A percentile compares a stretch with the other conserved stretches of the same genome.
Evolutionary conservation across 2,113 vertebrate species (phyloP).

Genomic region (Pycnonotus jocosus): DNA sequence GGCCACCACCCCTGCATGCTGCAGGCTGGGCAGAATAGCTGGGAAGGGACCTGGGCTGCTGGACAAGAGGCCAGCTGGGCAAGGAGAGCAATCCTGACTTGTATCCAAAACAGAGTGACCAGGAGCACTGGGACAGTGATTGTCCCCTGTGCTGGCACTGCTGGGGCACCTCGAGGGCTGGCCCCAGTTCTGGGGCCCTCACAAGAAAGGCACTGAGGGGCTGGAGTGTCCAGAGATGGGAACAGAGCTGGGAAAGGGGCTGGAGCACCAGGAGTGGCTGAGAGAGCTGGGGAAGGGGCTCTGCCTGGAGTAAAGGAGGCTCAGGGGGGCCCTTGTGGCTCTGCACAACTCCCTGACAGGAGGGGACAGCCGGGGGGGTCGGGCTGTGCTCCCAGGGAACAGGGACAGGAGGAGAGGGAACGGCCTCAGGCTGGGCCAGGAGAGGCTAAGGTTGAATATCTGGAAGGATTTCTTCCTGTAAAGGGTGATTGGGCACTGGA

Average conservation of each 20-base stretch:
- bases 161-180: not conserved
- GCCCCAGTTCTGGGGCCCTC: not conserved
- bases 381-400: not conserved
- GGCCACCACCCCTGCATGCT: not conserved
- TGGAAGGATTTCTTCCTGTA: too few species aligned
- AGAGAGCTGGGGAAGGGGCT: not conserved
- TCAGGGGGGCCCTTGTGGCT: not conserved
- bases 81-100: not conserved
- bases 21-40: not conserved
- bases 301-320: not conserved
- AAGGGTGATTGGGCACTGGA: too few species aligned
- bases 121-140: not conserved
- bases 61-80: not conserved
- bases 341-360: not conserved
- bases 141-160: not conserved
- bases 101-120: not conserved
- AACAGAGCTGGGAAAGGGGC: not conserved
- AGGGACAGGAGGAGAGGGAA: not conserved
- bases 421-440: not conserved
- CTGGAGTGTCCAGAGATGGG: not conserved
- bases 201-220: not conserved
- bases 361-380: not conserved
- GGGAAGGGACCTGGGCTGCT: not conserved
- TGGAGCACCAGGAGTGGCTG: not conserved
- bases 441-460: accelerated